Evolutionary conservation across 2,113 vertebrate genomes (phyloP).

Genomic region (Donacobius atricapilla): DNA sequence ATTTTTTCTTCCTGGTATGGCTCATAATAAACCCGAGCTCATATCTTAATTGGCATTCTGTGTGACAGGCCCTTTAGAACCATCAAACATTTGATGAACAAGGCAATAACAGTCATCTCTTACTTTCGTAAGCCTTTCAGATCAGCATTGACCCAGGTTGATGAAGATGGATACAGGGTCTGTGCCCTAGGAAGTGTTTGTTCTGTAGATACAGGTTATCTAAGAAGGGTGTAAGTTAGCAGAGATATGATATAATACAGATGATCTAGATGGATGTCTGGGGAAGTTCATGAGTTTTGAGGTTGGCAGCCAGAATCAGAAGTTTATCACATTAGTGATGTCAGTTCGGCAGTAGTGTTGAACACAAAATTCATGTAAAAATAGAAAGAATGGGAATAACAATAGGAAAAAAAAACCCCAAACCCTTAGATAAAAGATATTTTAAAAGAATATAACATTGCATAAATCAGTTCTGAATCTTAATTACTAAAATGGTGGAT

Average conservation of each 20-base stretch:
- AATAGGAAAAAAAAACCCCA: background rate
- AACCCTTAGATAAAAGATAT: background rate
- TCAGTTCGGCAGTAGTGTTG: background rate
- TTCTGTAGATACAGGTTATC: background rate
- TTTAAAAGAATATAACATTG: background rate
- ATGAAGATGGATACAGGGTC: conserved; percentile 52
- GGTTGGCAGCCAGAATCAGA: background rate
- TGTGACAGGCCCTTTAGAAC: conserved; percentile 22
- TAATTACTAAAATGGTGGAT: background rate
- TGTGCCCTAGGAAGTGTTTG: background rate
- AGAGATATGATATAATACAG: background rate
- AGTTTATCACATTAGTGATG: background rate
- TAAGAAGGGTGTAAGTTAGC: background rate
- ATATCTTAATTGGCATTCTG: conserved; percentile 33
- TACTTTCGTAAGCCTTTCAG: background rate
- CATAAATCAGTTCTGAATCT: background rate
- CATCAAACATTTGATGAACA: conserved; percentile 52
- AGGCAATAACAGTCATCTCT: conserved; percentile 43
- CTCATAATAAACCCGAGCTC: background rate
- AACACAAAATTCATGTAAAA: background rate
- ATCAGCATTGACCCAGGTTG: conserved; percentile 32
- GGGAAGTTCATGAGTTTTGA: background rate
- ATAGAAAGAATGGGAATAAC: background rate
- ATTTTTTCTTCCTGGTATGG: background rate
- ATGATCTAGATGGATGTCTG: background rate